Evolutionary conservation across 2,113 vertebrate genomes (phyloP).

Genomic region (Cyanoramphus novaezelandiae): DNA sequence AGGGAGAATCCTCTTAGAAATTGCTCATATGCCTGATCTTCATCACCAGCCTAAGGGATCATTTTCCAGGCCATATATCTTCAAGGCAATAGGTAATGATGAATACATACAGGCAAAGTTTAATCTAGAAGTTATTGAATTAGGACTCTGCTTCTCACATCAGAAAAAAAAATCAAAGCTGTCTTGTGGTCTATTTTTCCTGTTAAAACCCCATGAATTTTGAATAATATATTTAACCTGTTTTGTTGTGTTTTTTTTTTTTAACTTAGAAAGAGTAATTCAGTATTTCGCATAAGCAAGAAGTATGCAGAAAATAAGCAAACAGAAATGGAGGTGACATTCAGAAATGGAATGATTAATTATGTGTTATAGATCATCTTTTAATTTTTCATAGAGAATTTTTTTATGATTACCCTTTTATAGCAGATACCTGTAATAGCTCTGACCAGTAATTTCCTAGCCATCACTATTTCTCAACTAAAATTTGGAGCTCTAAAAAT

Average conservation of each 20-base stretch:
- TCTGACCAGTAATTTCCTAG: neutral
- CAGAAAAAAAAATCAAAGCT: neutral
- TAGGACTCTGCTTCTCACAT: neutral
- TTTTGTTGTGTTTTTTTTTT: neutral
- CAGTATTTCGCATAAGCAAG: neutral
- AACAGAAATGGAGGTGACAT: neutral
- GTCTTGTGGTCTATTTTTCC: neutral
- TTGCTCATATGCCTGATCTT: neutral
- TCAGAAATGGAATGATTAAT: neutral
- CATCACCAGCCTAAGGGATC: neutral
- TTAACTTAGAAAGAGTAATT: neutral
- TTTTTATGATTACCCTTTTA: neutral
- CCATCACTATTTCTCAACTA: neutral
- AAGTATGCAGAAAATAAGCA: neutral
- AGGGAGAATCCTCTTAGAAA: neutral
- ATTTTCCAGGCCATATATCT: neutral
- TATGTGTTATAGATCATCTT: neutral
- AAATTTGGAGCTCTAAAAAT: neutral
- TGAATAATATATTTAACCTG: neutral
- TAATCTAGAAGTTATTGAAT: neutral
- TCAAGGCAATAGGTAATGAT: neutral
- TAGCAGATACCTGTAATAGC: neutral
- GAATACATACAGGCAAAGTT: fast-evolving
- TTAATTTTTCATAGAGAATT: neutral
- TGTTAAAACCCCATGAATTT: neutral